These are phyloP conservation scores for Meiosimyza platycephala DNA, from an alignment of 2,888 invertebrate genomes.

Conservation along the genomic window DNA sequence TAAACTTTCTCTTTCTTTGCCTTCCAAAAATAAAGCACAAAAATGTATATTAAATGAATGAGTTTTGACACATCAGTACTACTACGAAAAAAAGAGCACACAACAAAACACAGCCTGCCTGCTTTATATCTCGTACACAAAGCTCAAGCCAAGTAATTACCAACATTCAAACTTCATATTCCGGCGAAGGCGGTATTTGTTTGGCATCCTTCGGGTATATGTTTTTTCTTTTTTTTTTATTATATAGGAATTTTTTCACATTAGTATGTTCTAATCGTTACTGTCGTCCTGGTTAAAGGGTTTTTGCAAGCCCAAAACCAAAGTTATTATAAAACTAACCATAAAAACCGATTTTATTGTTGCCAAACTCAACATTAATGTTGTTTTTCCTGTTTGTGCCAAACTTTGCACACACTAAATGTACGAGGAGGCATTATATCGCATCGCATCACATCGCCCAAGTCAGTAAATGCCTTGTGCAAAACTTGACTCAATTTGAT, in stretches of 20 bases:
- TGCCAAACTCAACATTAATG: constrained; percentile 1
- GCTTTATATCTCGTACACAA: too few relatives aligned
- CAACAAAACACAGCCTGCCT: not conserved
- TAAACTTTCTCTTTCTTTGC: too few relatives aligned
- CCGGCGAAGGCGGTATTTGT: too few relatives aligned
- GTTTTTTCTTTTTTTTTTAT: constrained; percentile 8
- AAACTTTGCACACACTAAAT: too few relatives aligned
- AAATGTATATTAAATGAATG: constrained; percentile 30
- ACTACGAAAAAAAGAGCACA: constrained; percentile 13
- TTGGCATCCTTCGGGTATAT: too few relatives aligned
- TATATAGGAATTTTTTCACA: too few relatives aligned
- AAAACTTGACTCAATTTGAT: not conserved
- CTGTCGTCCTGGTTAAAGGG: not conserved
- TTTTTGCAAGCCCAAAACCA: not conserved
- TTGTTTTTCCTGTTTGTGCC: constrained; percentile 11
- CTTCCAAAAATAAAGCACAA: constrained; percentile 23
- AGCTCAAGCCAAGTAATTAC: constrained; percentile 14
- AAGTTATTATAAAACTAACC: not conserved
- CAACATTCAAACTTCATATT: not conserved
- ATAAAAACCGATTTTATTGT: constrained; percentile 19
- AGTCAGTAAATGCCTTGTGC: not conserved
- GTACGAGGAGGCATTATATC: too few relatives aligned
- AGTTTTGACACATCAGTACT: constrained; percentile 25
- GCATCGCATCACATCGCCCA: too few relatives aligned
- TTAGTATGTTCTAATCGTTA: too few relatives aligned